Conservation (phyloP, 2,797 vertebrate species). For the Glossophaga mutica region DNA sequence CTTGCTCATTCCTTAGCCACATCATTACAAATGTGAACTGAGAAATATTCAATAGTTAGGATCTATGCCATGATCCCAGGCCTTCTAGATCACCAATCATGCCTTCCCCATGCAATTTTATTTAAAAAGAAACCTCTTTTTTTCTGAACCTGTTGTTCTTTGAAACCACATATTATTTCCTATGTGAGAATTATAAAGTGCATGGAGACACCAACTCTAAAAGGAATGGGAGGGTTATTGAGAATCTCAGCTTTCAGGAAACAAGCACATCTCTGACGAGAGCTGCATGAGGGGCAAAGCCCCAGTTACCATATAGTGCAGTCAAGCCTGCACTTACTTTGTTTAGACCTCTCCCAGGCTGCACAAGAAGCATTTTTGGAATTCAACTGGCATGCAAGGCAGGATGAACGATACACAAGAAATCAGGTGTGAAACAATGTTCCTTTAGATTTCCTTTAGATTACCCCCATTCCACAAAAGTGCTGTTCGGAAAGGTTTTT, state of each 20-base stretch:
- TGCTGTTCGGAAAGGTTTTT: slow-evolving; percentile 72
- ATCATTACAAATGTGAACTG: not conserved
- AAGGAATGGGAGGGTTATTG: not conserved
- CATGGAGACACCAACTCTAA: not conserved
- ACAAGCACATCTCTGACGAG: not conserved
- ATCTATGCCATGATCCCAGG: not conserved
- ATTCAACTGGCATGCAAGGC: slow-evolving; percentile 89
- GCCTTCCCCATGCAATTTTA: not conserved
- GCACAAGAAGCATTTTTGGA: slow-evolving; percentile 83
- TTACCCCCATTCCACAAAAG: slow-evolving; percentile 75
- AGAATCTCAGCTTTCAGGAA: slow-evolving; percentile 54
- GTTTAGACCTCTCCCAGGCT: slow-evolving; percentile 83
- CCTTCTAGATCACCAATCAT: not conserved
- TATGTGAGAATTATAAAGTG: not conserved
- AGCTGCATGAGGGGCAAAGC: slow-evolving; percentile 58
- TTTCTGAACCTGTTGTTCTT: not conserved
- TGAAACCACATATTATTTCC: not conserved
- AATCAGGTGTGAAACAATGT: slow-evolving; percentile 89
- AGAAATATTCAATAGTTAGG: not conserved
- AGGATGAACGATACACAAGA: slow-evolving; percentile 86
- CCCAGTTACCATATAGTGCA: slow-evolving; percentile 78
- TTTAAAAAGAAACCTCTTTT: not conserved
- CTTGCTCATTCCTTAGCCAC: not conserved
- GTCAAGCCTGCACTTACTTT: slow-evolving; percentile 83
- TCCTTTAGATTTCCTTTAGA: slow-evolving; percentile 84